Conservation (phyloP, 2,797 vertebrate species). For the Coilia nasus region DNA sequence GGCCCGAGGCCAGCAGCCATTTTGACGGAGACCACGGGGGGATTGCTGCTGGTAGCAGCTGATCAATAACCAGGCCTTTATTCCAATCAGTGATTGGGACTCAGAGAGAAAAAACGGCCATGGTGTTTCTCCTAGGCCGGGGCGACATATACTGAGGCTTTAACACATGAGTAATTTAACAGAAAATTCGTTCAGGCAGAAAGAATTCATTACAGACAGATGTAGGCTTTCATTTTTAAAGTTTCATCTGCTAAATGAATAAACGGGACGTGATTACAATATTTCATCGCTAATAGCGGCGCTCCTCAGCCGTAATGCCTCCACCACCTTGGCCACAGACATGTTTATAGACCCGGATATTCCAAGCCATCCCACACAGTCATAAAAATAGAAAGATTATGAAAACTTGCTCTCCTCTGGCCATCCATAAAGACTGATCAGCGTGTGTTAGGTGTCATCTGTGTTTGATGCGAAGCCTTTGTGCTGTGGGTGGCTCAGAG, state of each 20-base stretch:
- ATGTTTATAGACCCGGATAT: constrained; percentile 17
- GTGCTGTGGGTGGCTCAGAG: neutral
- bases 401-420: constrained; percentile 25
- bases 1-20: neutral
- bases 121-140: neutral
- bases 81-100: constrained; percentile 15
- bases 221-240: constrained; percentile 2
- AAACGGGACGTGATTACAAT: constrained; percentile 2
- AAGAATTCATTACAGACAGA: constrained; percentile 16
- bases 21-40: neutral
- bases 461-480: constrained; percentile 3
- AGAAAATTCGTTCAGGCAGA: neutral
- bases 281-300: constrained; percentile 8
- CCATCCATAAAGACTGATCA: constrained; percentile 14
- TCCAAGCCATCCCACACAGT: constrained; percentile 8
- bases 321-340: neutral
- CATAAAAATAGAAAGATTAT: constrained; percentile 24
- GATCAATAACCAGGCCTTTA: constrained; percentile 10
- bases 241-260: constrained; percentile 18
- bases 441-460: constrained; percentile 8
- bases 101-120: neutral
- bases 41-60: neutral
- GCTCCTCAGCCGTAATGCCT: neutral
- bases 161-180: constrained; percentile 24
- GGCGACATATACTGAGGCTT: neutral